Conservation (phyloP, 2,113 vertebrate species). For the Nipponia nippon region DNA sequence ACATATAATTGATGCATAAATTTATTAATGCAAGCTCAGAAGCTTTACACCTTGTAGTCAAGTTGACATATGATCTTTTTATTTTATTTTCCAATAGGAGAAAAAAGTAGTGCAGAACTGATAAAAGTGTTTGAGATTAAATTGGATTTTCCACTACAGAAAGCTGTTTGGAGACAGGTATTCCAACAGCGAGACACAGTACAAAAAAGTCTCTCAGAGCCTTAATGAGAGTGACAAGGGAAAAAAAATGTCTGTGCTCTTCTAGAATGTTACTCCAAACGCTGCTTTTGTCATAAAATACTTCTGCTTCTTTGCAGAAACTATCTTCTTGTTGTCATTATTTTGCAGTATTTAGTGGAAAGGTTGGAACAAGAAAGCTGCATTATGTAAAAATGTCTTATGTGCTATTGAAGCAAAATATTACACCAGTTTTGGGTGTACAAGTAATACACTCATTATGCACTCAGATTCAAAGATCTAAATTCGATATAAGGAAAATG, state of each 20-base stretch:
- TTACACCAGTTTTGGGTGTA: not conserved
- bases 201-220: conserved; percentile 28
- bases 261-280: conserved; percentile 24
- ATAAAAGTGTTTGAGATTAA: conserved; percentile 72
- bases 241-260: not conserved
- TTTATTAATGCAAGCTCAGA: conserved; percentile 68
- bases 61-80: conserved; percentile 66
- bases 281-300: conserved; percentile 39
- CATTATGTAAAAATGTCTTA: conserved; percentile 35
- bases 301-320: conserved; percentile 23
- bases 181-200: conserved; percentile 20
- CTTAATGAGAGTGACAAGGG: conserved; percentile 66
- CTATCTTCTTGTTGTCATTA: conserved; percentile 30
- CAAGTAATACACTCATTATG: not conserved
- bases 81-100: conserved; percentile 67
- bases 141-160: conserved; percentile 75
- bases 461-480: not conserved
- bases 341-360: conserved; percentile 21
- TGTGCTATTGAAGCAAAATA: not conserved
- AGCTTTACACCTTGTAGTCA: conserved; percentile 57
- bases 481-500: not conserved
- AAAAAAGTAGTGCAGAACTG: conserved; percentile 66
- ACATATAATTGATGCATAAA: conserved; percentile 63
- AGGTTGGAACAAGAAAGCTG: conserved; percentile 48
- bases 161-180: conserved; percentile 67